Base-by-base conservation (phyloP, 2,797 vertebrate genomes). In the Tokudaia muenninki region DNA sequence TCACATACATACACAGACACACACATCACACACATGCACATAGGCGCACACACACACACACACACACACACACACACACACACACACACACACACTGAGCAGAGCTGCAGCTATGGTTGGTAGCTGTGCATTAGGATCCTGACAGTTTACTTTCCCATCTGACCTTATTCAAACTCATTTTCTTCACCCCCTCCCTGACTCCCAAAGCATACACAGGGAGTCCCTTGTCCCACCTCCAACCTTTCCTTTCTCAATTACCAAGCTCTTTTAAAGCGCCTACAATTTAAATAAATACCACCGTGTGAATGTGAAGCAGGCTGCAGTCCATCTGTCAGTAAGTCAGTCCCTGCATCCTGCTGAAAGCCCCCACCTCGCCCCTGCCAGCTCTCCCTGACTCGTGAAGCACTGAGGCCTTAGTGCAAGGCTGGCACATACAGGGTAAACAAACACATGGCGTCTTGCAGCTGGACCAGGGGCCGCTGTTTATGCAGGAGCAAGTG, bases 251-350 rank as follows among this genome's bases (percentile, higher is more conserved):
- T 99, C 98, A 97, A 98, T 99, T 99, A 98, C 98, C 98, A 99
- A 98, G 98, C 99, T 98, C 98, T 98, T 99, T 99, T 98, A 99
- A 99, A 98, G 98, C 97, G 98, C 98, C 98, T 98, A 99, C 99
- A 99, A 99, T 99, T 99, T 99, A 99, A 99, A 99, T 99, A 99
- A 99, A 99, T 99, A 99, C 98, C 98, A 98, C 98, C 98, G 99
- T 99, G 98, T 98, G 99, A 98, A 98, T 98, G 97, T 94, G 97
- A 97, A 97, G 97, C 93, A 96, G 81, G 98, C 96, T 97, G 97
- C 95, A 0, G 97, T 97, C 87, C 37, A 59, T 89, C 97, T 79
- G 84, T 94, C 95, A 75, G 87, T 92, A 92, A 84, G 94, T 34
- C 93, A 59, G 78, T 61, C 88, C n/a, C 81, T 72, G 92, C 55